phyloP scores from a whole-genome alignment of 1,140 invertebrate species.

The Brachionus plicatilis region DNA sequence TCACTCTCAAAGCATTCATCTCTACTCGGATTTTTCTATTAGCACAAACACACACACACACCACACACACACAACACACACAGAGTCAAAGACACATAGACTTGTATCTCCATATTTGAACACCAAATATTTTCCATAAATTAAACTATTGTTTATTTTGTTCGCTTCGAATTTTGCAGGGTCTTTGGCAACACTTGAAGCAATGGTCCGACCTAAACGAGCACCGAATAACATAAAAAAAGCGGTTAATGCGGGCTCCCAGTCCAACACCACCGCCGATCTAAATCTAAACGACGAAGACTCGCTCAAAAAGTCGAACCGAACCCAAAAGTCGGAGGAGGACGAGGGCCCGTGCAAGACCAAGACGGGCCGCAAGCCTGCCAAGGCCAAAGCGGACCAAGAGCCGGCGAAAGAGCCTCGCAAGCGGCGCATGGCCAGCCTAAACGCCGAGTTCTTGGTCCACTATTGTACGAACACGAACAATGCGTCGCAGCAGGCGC shows the following conservation, averaged over 20 bases:
- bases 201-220: slow-evolving; percentile 34
- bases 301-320: slow-evolving; percentile 17
- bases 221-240: slow-evolving; percentile 28
- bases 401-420: not conserved
- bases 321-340: not conserved
- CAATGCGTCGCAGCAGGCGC: not conserved
- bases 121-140: slow-evolving; percentile 7
- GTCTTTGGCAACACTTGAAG: not conserved
- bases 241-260: not conserved
- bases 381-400: not conserved
- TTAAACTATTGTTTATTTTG: slow-evolving; percentile 21
- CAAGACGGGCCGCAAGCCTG: not conserved
- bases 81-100: slow-evolving; percentile 27
- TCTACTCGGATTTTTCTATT: not conserved
- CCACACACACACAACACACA: not conserved
- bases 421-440: slow-evolving; percentile 1
- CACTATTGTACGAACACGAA: slow-evolving; percentile 27
- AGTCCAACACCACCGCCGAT: not conserved
- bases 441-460: not conserved
- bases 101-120: slow-evolving; percentile 36
- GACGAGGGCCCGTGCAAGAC: not conserved
- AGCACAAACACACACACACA: not conserved
- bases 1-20: not conserved
- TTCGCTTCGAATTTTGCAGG: not conserved
- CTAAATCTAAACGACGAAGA: slow-evolving; percentile 20